Percentiles rank a stretch among this genome's conserved stretches.
These are phyloP conservation scores for Idaea straminata DNA, from an alignment of 2,888 invertebrate species.

Conservation along the genomic window DNA sequence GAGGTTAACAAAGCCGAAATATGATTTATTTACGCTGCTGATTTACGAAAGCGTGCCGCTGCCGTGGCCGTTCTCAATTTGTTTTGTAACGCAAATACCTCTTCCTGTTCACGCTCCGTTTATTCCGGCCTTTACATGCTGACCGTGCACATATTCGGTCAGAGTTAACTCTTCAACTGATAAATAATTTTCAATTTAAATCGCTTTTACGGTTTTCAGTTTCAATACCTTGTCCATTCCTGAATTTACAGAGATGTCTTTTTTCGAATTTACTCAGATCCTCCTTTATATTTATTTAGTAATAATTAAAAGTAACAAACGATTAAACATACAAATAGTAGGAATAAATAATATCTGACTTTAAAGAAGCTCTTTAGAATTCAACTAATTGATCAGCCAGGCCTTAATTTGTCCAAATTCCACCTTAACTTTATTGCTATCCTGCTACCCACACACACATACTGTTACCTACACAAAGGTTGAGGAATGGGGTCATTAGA, in stretches of 20 bases:
- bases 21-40: not conserved
- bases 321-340: not conserved
- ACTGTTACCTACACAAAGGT: too few relatives aligned
- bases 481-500: too few relatives aligned
- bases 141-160: constrained; percentile 20
- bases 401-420: not conserved
- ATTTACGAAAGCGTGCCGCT: constrained; percentile 24
- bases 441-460: not conserved
- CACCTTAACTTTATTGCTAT: constrained; percentile 1
- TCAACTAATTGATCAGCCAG: not conserved
- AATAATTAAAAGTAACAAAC: too few relatives aligned
- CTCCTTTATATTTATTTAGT: too few relatives aligned
- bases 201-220: not conserved
- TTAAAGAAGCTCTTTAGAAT: not conserved
- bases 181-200: constrained; percentile 13
- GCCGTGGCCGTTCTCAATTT: constrained; percentile 16
- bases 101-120: constrained; percentile 30
- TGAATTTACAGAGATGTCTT: not conserved
- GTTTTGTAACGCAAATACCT: constrained; percentile 23
- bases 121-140: constrained; percentile 27
- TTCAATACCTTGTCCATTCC: not conserved
- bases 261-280: too few relatives aligned
- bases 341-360: not conserved
- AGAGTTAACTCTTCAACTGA: constrained; percentile 15
- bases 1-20: not conserved